Evolutionary conservation across 2,113 vertebrate species (phyloP).

Genomic region (Lepus europaeus): DNA sequence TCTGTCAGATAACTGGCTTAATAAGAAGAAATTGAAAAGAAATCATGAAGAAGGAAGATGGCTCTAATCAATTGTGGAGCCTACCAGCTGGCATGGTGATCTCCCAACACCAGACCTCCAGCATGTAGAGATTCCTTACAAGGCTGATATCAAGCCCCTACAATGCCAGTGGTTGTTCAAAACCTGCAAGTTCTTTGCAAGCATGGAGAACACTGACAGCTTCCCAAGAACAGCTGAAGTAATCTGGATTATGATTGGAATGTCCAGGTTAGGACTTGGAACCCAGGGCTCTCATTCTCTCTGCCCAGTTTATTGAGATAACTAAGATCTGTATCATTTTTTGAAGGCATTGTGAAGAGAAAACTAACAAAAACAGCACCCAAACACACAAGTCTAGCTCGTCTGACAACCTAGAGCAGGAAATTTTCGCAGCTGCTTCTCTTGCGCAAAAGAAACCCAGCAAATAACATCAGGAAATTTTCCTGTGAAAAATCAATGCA

Average conservation of each 20-base stretch:
- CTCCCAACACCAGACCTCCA: neutral
- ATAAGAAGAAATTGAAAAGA: neutral
- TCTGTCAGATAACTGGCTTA: neutral
- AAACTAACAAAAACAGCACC: neutral
- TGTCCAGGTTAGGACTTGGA: neutral
- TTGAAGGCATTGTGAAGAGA: neutral
- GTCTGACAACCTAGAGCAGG: slow-evolving; percentile 23
- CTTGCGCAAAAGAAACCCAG: neutral
- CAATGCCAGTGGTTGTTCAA: neutral
- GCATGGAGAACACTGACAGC: neutral
- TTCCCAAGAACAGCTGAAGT: neutral
- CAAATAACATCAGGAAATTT: slow-evolving; percentile 27
- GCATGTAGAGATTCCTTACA: rapidly evolving
- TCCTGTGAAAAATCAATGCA: slow-evolving; percentile 1
- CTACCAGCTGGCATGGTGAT: neutral
- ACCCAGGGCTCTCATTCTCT: neutral
- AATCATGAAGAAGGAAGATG: neutral
- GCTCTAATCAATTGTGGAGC: neutral
- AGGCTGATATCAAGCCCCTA: too few species aligned
- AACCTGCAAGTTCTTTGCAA: neutral
- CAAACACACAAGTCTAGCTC: neutral
- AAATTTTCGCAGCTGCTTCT: slow-evolving; percentile 13
- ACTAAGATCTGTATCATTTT: neutral
- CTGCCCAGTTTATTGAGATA: neutral
- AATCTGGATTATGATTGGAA: neutral